Base-by-base conservation (phyloP, 2,888 invertebrate species). In the Dilophus febrilis region DNA sequence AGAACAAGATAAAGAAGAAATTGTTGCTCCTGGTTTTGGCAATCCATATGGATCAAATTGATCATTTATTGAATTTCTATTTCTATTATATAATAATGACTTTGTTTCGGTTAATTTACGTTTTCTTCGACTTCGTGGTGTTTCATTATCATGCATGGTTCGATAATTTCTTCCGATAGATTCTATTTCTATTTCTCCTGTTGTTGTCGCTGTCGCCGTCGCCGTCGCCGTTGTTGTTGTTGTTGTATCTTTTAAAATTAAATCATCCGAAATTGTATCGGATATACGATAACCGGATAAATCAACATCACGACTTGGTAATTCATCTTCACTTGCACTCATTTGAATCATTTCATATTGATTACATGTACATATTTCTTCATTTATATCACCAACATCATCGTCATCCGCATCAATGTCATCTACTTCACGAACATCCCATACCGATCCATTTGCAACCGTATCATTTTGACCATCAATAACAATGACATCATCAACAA, bases 361-460 rank as follows among this genome's bases (percentile, higher is more conserved):
- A 43, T 54, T 56, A 42, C 63, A 63, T 8, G 64, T 63, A 42
- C 63, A 63, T 34, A 60, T 51, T 45, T 63, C 64, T 44, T 64
- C 62, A 18, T 19, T 41, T n/a, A n/a, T n/a, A 43, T 62, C 59
- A 1, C 55, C 58, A 40, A 56, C 59, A 40, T 60, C 64, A 30
- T 63, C 65, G 44, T 60, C 57, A 43, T 61, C 62, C 30, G 52
- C 59, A 58, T 61, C 61, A 1, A 57, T 54, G 18, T 59, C 58
- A 7, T 22, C 22, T 22, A 6, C 22, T 8, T 22, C 22, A 8
- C 22, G 8, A 22, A 6, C 22, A 22, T 6, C 22, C 22, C 22
- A 22, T 22, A n/a, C n/a, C n/a, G n/a, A n/a, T n/a, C n/a, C n/a
- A n/a, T n/a, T n/a, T n/a, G n/a, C n/a, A n/a, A n/a, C n/a, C n/a